Evolutionary conservation across 2,797 vertebrate species (phyloP), one percentile per base, ranked within the genome.

Genomic region (Chaetodon trifasciatus): DNA sequence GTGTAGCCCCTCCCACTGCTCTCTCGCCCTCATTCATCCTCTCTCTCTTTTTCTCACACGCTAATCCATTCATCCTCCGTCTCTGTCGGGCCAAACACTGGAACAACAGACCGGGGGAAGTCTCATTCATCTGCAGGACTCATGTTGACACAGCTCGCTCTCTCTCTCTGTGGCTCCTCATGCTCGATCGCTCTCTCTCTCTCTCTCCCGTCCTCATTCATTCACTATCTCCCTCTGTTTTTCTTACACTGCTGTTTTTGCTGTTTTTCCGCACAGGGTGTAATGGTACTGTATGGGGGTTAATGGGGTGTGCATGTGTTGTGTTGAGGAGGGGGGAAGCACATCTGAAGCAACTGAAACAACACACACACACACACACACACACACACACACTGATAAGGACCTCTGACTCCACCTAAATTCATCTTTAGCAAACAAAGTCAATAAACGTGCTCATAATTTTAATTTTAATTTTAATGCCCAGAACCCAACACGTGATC

Each of bases 91-190:
- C 72, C 68, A 10, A 78, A 79, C 56, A 1, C 83, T 89, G 85
- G 72, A 83, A 90, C 42, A 90, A 89, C 86, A 89, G 52, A 44
- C 58, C 9, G 13, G 66, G 52, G 85, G 88, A 86, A 77, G 77
- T 78, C 62, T 84, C 85, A 86, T 89, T 92, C 81, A 88, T 78
- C 80, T 62, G 75, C 47, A 56, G 57, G 69, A 35, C 63, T 2
- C 21, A 12, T 88, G 88, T 93, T 92, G 86, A 69, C 79, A 82
- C 87, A 88, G 81, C 58, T 0, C 12, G 40, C 2, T 56, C 63
- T 39, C 77, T 74, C 68, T 47, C 56, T 42, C 35, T 39, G 50
- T 61, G 63, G 35, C 55, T 65, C 61, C 70, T 40, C 63, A 72
- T 32, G 9, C 63, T 61, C 13, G 4, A 5, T 70, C 64, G 8